These are phyloP conservation scores for Neolamprologus brichardi DNA, from an alignment of 2,113 vertebrate species.

Conservation along the genomic window DNA sequence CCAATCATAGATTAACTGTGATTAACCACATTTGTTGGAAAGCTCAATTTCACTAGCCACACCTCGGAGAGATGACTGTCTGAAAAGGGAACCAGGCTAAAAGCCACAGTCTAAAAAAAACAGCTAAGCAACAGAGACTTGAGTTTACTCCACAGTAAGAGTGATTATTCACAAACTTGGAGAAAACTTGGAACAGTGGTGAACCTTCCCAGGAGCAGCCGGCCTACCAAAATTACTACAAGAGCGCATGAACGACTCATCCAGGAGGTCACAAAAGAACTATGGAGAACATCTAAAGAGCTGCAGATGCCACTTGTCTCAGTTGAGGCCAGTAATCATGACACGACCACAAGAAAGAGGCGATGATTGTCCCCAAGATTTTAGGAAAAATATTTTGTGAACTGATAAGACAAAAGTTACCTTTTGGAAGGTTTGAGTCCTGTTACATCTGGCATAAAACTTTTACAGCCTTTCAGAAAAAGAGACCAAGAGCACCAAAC, in stretches of 20 bases:
- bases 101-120: background rate
- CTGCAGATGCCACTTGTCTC: background rate
- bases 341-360: accelerated
- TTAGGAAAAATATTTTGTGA: background rate
- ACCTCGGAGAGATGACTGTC: background rate
- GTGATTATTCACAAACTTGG: background rate
- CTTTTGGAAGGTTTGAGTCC: background rate
- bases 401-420: background rate
- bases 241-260: background rate
- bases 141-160: background rate
- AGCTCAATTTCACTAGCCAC: background rate
- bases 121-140: background rate
- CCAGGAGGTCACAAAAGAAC: background rate
- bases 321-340: background rate
- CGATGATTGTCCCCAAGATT: background rate
- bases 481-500: background rate
- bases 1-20: background rate
- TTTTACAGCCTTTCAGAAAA: background rate
- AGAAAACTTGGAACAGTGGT: background rate
- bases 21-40: background rate
- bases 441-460: background rate
- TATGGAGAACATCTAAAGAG: background rate
- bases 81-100: background rate
- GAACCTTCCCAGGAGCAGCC: background rate
- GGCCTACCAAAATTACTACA: accelerated